A percentile compares a stretch with the other conserved stretches of the same genome.
phyloP scores from a whole-genome alignment of 2,113 vertebrate species.

The Nyctereutes procyonoides region DNA sequence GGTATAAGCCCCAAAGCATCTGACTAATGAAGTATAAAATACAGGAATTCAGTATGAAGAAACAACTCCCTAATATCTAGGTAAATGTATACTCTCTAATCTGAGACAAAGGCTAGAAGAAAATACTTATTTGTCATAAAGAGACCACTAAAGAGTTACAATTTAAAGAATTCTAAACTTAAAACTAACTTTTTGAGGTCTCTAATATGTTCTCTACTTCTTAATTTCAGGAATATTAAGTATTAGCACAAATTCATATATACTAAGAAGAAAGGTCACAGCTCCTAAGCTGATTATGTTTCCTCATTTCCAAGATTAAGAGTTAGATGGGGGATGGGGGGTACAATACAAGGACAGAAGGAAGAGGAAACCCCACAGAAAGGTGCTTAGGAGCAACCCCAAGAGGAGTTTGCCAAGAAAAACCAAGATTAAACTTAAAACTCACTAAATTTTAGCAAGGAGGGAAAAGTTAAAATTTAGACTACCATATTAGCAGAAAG shows the following conservation, averaged over 20 bases:
- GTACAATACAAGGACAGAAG: neutral
- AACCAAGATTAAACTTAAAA: constrained; percentile 65
- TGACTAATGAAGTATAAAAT: neutral
- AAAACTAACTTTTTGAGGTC: constrained; percentile 25
- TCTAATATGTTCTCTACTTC: neutral
- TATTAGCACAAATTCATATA: neutral
- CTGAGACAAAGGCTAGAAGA: neutral
- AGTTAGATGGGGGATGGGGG: neutral
- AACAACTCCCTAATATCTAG: constrained; percentile 54
- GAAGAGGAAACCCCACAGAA: constrained; percentile 41
- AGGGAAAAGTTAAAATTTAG: constrained; percentile 73
- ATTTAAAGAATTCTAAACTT: constrained; percentile 23
- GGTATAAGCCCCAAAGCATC: neutral
- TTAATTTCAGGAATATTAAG: neutral
- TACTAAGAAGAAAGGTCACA: neutral
- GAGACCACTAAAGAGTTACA: neutral
- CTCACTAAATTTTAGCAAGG: constrained; percentile 57
- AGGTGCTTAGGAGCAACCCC: constrained; percentile 2
- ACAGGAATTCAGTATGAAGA: constrained; percentile 52
- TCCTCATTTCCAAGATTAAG: constrained; percentile 4
- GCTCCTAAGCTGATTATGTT: constrained; percentile 36
- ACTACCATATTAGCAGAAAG: constrained; percentile 65
- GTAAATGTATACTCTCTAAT: neutral
- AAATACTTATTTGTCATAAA: neutral
- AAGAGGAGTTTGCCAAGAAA: constrained; percentile 64